Conservation (phyloP, 2,888 invertebrate genomes). For the Apocheima hispidaria region DNA sequence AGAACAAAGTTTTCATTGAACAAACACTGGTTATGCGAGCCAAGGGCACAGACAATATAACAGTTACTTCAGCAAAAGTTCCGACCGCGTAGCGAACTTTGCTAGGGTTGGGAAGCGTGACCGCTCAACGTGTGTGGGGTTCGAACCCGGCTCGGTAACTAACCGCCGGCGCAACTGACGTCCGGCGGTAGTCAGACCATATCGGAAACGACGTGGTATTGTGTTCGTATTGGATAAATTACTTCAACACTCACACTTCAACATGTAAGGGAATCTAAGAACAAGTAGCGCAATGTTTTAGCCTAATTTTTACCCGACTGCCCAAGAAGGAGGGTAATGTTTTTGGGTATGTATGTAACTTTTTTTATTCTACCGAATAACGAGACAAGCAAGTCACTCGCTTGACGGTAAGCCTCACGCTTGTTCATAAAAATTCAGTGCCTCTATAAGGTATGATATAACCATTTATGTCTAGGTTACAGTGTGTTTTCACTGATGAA, state of each 20-base stretch:
- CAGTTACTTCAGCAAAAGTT: conserved; percentile 8
- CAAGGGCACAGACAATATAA: neutral
- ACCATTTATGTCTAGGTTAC: too few relatives aligned
- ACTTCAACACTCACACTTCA: conserved; percentile 66
- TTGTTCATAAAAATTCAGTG: too few relatives aligned
- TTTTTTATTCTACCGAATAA: neutral
- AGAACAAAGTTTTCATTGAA: conserved; percentile 1
- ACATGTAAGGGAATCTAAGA: conserved; percentile 26
- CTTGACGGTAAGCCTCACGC: too few relatives aligned
- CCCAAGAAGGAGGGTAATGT: too few relatives aligned
- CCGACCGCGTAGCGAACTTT: conserved; percentile 29
- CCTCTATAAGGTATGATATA: too few relatives aligned
- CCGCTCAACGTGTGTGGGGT: conserved; percentile 78
- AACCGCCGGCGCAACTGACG: conserved; percentile 79
- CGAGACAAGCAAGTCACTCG: too few relatives aligned
- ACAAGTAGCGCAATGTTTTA: neutral
- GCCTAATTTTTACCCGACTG: neutral
- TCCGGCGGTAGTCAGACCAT: conserved; percentile 76
- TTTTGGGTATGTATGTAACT: neutral
- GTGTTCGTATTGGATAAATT: conserved; percentile 73
- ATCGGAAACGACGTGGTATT: conserved; percentile 75
- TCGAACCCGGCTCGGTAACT: conserved; percentile 75
- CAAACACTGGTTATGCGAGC: neutral
- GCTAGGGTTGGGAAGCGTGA: conserved; percentile 36
- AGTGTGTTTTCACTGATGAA: too few relatives aligned